A percentile compares a stretch with the other conserved stretches of the same genome.
Conservation (phyloP, 1,140 invertebrate genomes). For the Drosophila kurseongensis region DNA sequence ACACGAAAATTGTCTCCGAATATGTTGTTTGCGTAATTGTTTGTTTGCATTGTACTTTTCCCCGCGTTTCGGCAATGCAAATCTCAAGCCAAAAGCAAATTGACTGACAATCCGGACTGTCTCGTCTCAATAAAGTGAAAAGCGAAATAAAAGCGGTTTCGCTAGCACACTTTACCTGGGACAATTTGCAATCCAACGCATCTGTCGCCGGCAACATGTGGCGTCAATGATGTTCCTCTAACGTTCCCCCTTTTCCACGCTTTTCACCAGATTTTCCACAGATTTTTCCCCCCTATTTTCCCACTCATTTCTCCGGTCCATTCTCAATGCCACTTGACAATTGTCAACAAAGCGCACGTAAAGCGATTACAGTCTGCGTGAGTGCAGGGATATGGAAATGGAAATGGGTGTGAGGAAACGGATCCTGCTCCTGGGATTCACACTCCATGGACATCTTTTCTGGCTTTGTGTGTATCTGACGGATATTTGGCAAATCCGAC, state of each 20-base stretch:
- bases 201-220: slow-evolving; percentile 56
- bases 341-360: slow-evolving; percentile 65
- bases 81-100: slow-evolving; percentile 21
- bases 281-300: not conserved
- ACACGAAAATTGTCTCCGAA: slow-evolving; percentile 21
- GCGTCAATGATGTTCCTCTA: slow-evolving; percentile 47
- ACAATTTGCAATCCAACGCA: slow-evolving; percentile 53
- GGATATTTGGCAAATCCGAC: slow-evolving; percentile 62
- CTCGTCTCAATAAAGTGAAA: slow-evolving; percentile 47
- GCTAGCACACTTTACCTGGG: slow-evolving; percentile 21
- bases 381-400: slow-evolving; percentile 53
- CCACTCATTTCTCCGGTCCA: not conserved
- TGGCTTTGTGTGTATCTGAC: slow-evolving; percentile 20
- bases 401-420: slow-evolving; percentile 11
- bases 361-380: slow-evolving; percentile 60
- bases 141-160: slow-evolving; percentile 1
- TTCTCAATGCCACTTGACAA: slow-evolving; percentile 42
- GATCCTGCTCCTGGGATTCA: slow-evolving; percentile 6
- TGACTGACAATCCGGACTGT: slow-evolving; percentile 29
- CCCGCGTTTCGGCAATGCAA: not conserved
- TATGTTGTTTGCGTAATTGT: slow-evolving; percentile 28
- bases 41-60: slow-evolving; percentile 8
- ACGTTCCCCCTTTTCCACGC: not conserved
- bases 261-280: not conserved
- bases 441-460: not conserved